Conservation (phyloP, 2,113 vertebrate genomes). For the Oncorhynchus clarkii region DNA sequence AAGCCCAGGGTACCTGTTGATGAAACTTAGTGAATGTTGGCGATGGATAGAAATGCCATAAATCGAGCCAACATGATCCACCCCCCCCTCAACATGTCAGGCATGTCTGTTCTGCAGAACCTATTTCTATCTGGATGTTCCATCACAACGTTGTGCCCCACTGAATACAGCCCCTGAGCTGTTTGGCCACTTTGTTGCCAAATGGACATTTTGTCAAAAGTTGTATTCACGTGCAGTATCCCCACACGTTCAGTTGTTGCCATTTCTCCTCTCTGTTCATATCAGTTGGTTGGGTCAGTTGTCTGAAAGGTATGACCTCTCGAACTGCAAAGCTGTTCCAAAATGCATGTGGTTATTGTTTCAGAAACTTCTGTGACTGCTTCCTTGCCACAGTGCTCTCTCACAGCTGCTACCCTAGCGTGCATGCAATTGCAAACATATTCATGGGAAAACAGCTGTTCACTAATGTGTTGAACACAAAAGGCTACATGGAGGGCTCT, state of each 20-base stretch:
- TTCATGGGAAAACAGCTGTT: constrained; percentile 31
- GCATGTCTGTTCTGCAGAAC: constrained; percentile 47
- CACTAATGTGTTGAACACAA: constrained; percentile 32
- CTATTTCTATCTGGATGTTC: neutral
- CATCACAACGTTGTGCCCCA: neutral
- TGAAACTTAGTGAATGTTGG: constrained; percentile 49
- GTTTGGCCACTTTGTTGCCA: constrained; percentile 67
- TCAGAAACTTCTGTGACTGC: constrained; percentile 12
- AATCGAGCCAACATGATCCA: too few relatives aligned
- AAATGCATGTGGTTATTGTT: constrained; percentile 55
- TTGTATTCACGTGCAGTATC: neutral
- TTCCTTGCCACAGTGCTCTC: too few relatives aligned
- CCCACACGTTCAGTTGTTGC: constrained; percentile 6
- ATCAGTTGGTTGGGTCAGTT: constrained; percentile 21
- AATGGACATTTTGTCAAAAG: constrained; percentile 37
- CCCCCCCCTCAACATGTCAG: neutral
- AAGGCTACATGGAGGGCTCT: too few relatives aligned
- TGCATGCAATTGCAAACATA: too few relatives aligned
- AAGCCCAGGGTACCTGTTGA: constrained; percentile 56
- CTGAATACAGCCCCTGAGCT: constrained; percentile 34
- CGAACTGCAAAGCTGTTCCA: constrained; percentile 48
- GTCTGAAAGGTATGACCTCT: neutral
- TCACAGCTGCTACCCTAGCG: too few relatives aligned
- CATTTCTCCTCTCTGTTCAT: constrained; percentile 22
- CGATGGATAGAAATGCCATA: too few relatives aligned